These are phyloP conservation scores for Grantiella picta DNA, from an alignment of 2,113 vertebrate species.

Conservation along the genomic window DNA sequence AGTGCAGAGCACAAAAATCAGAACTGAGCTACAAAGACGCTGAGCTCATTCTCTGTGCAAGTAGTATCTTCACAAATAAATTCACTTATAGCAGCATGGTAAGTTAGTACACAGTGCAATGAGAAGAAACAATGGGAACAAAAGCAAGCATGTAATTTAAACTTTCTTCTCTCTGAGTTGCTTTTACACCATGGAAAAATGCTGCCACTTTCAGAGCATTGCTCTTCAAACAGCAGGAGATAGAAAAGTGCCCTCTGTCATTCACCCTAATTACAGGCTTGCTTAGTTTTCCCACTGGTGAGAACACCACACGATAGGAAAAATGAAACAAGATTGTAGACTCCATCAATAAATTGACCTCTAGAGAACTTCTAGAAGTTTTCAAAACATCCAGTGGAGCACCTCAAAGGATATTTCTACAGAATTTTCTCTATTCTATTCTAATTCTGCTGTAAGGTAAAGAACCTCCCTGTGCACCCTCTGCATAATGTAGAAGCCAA, in stretches of 20 bases:
- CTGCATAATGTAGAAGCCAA: fast-evolving
- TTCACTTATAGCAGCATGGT: background rate
- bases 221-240: background rate
- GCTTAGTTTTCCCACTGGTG: background rate
- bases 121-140: background rate
- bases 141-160: background rate
- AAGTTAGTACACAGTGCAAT: background rate
- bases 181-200: background rate
- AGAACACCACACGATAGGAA: background rate
- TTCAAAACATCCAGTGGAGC: background rate
- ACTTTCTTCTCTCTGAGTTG: background rate
- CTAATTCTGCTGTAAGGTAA: background rate
- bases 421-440: background rate
- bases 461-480: background rate
- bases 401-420: background rate
- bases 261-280: background rate
- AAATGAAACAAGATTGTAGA: background rate
- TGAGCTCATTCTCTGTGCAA: background rate
- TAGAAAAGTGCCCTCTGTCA: background rate
- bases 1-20: background rate
- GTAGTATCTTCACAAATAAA: background rate
- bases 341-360: background rate
- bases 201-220: background rate
- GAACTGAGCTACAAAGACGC: background rate
- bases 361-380: background rate